Base-by-base conservation (phyloP, 2,113 vertebrate genomes). In the Elachura formosa region DNA sequence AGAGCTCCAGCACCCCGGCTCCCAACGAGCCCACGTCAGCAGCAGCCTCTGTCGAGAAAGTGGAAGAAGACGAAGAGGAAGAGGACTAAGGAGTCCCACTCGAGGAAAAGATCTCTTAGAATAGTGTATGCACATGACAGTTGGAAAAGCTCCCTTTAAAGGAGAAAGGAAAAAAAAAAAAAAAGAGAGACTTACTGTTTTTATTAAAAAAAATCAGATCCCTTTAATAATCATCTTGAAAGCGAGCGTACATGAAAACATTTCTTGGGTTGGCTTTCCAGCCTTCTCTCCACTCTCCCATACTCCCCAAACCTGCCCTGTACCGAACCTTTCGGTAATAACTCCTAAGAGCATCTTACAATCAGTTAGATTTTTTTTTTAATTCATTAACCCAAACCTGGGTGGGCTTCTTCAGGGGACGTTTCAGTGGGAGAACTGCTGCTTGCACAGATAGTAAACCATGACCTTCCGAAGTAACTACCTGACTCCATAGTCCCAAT, bases 391-490 rank as follows among this genome's bases (percentile, higher is more conserved):
- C 51, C 59, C 85, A 55, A 48, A 76, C 22, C 48, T 89, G 64
- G 59, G 77, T 75, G 82, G 73, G 72, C 86, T 85, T 95, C 43
- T 91, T 66, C 66, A 89, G 92, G 82, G 55, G 63, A 82, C 84
- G 56, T 92, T 96, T 94, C 79, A 87, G 76, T 87, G 90, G 56
- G 87, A 95, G 93, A 92, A 59, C 74, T 90, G 63, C 94, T 92
- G 82, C 95, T 96, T 96, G 96, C 97, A 97, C 96, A 95, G 71
- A 82, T 38, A 85, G 84, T 63, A 90, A 89, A 90, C 87, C 76
- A 1, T 96, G 84, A 96, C 84, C 86, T 96, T 96, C 93, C 24
- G 64, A 93, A 96, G 63, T 94, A 97, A 98, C 98, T 98, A 98
- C 98, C 98, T 98, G 98, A 97, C 97, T 98, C 96, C 46, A 63